These are phyloP conservation scores for Plestiodon gilberti DNA, from an alignment of 2,113 vertebrate species.

Conservation along the genomic window DNA sequence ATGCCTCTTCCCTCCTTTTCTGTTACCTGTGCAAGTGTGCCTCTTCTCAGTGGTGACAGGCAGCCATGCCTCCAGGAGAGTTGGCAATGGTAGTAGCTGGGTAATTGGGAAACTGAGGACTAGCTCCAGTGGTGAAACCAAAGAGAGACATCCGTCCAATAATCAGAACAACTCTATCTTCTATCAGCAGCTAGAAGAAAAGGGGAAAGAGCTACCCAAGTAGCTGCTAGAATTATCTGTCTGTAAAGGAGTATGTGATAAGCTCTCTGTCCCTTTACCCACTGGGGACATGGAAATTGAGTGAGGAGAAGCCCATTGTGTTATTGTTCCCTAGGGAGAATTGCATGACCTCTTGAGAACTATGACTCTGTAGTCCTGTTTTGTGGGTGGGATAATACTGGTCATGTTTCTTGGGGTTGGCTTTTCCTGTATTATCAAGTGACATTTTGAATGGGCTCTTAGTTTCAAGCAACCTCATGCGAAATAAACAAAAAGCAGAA, in stretches of 20 bases:
- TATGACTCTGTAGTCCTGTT: neutral
- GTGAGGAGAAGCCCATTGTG: neutral
- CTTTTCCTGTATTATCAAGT: neutral
- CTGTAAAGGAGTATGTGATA: neutral
- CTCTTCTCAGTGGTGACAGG: neutral
- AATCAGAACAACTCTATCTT: neutral
- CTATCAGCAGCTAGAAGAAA: neutral
- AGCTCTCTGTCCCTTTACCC: neutral
- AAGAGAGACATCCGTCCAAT: neutral
- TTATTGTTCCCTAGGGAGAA: neutral
- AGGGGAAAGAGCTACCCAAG: neutral
- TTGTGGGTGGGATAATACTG: neutral
- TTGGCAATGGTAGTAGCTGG: neutral
- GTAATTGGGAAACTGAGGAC: neutral
- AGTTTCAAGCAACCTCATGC: neutral
- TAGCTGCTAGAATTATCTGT: neutral
- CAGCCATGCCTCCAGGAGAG: neutral
- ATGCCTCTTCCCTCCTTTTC: neutral
- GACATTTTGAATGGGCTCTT: neutral
- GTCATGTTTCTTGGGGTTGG: constrained; percentile 49
- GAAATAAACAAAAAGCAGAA: constrained; percentile 44
- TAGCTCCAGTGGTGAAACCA: neutral
- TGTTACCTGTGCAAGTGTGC: neutral
- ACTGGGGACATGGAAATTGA: neutral
- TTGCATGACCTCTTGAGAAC: neutral